Evolutionary conservation across 2,888 invertebrate genomes (phyloP).

Genomic region (Lasius fuliginosus): DNA sequence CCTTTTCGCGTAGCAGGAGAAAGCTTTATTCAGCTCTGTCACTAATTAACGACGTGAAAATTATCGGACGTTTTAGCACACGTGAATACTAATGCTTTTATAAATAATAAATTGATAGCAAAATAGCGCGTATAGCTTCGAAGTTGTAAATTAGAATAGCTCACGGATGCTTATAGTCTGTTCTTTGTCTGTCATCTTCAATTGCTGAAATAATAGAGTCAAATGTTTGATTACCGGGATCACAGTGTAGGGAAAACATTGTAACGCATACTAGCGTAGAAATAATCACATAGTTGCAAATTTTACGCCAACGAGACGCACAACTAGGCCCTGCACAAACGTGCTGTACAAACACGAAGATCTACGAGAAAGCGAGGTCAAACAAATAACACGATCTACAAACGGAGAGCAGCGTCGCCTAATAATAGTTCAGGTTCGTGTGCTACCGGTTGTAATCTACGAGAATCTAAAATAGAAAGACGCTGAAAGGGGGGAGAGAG

Average conservation of each 20-base stretch:
- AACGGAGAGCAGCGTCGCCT: constrained; percentile 71
- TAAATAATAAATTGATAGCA: not conserved
- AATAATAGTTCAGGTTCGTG: constrained; percentile 77
- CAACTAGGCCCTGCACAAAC: constrained; percentile 46
- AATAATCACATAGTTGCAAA: constrained; percentile 59
- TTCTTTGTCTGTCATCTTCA: constrained; percentile 3
- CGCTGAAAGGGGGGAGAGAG: constrained; percentile 65
- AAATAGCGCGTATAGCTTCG: not conserved
- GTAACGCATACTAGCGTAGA: constrained; percentile 56
- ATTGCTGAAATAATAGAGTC: constrained; percentile 29
- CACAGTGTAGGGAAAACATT: constrained; percentile 60
- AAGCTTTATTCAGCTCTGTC: not conserved
- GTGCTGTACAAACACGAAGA: constrained; percentile 66
- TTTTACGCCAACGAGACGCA: constrained; percentile 51
- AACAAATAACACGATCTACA: constrained; percentile 79
- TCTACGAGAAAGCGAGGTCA: constrained; percentile 76
- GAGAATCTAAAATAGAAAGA: constrained; percentile 81
- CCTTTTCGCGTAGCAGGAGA: not conserved
- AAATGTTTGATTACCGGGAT: constrained; percentile 39
- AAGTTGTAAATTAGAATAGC: not conserved
- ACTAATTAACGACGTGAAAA: not conserved
- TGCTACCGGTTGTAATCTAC: constrained; percentile 81
- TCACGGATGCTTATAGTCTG: not conserved
- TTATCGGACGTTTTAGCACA: not conserved
- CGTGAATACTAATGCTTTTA: not conserved